Percentiles rank a stretch among this genome's conserved stretches.
These are phyloP conservation scores for Heliothis peltigera DNA, from an alignment of 2,888 invertebrate genomes.

Conservation along the genomic window DNA sequence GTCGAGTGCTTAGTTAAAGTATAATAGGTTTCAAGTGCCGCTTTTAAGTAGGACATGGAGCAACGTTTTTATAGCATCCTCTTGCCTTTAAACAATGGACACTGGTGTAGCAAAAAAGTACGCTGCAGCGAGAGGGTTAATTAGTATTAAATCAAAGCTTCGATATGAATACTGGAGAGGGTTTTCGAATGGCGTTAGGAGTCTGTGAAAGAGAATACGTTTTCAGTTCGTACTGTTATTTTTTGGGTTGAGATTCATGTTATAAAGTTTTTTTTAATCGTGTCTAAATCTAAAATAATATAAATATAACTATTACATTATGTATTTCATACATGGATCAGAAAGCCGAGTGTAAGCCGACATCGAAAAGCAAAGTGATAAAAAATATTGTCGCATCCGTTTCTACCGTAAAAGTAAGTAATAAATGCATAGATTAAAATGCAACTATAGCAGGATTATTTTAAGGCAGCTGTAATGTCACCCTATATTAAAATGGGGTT, in stretches of 20 bases:
- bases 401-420: conserved; percentile 29
- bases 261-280: no score
- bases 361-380: background rate
- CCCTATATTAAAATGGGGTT: conserved; percentile 48
- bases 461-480: conserved; percentile 40
- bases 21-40: conserved; percentile 83
- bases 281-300: no score
- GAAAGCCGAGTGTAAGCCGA: background rate
- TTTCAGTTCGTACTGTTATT: conserved; percentile 1
- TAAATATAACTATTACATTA: background rate
- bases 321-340: background rate
- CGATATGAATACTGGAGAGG: conserved; percentile 50
- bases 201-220: conserved; percentile 8
- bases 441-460: conserved; percentile 44
- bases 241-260: conserved; percentile 4
- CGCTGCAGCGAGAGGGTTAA: conserved; percentile 64
- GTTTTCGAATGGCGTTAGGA: conserved; percentile 21
- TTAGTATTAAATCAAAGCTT: conserved; percentile 70
- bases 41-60: conserved; percentile 75
- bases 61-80: conserved; percentile 73
- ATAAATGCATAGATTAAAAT: conserved; percentile 44
- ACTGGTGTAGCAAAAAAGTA: conserved; percentile 61
- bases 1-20: conserved; percentile 77
- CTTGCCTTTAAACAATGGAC: conserved; percentile 70
- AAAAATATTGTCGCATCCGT: conserved; percentile 19